Percentiles rank a stretch among this genome's conserved stretches.
phyloP scores from a whole-genome alignment of 2,888 invertebrate genomes.

The Platerodrilus igneus region DNA sequence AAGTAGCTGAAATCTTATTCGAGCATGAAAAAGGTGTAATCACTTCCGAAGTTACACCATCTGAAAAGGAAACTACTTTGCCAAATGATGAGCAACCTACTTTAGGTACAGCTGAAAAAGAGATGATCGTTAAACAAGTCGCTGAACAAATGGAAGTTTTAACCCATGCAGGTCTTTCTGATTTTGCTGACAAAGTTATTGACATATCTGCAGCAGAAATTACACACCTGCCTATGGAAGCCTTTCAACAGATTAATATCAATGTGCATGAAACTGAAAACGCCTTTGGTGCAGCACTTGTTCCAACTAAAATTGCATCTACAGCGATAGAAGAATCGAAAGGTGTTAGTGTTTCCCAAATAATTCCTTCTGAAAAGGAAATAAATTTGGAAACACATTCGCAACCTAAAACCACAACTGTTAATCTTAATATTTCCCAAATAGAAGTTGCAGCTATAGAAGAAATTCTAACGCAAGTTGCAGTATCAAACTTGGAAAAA shows the following conservation, averaged over 20 bases:
- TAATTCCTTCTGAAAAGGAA: conserved; percentile 50
- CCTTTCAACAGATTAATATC: conserved; percentile 39
- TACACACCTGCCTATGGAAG: conserved; percentile 32
- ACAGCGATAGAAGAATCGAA: conserved; percentile 46
- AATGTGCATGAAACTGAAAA: conserved; percentile 44
- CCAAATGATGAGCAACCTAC: conserved; percentile 25
- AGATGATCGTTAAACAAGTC: conserved; percentile 40
- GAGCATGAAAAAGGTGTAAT: conserved; percentile 46
- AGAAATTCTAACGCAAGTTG: conserved; percentile 11
- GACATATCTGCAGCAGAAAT: conserved; percentile 36
- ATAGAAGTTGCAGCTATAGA: conserved; percentile 50
- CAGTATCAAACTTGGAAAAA: conserved; percentile 1
- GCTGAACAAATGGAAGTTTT: conserved; percentile 45
- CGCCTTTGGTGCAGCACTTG: conserved; percentile 16
- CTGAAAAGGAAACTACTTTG: conserved; percentile 49
- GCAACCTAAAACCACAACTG: conserved; percentile 41
- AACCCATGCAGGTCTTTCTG: conserved; percentile 28
- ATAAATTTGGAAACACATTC: conserved; percentile 37
- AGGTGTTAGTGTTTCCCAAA: conserved; percentile 49
- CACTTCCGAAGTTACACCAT: conserved; percentile 50
- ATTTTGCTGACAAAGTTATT: conserved; percentile 34
- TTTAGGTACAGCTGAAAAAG: conserved; percentile 36
- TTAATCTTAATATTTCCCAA: conserved; percentile 41
- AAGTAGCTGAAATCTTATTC: conserved; percentile 47
- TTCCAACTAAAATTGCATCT: conserved; percentile 41